Percentiles rank a stretch among this genome's conserved stretches.
Evolutionary conservation across 2,797 vertebrate genomes (phyloP).

Genomic region (Peromyscus nudipes): DNA sequence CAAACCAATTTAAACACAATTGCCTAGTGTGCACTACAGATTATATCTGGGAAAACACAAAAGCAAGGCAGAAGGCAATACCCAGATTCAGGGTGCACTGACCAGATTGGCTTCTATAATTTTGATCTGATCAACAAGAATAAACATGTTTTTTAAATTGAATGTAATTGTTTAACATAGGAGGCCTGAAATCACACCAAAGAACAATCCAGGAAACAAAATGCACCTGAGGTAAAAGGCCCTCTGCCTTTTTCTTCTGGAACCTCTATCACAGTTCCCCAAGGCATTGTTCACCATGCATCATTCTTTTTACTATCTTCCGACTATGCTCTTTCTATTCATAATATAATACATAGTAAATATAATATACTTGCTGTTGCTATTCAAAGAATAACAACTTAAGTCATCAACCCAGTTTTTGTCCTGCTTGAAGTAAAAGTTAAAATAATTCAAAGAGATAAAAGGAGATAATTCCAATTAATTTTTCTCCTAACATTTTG

Average conservation of each 20-base stretch:
- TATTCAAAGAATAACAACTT: not conserved
- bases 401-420: not conserved
- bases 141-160: not conserved
- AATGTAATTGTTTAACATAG: not conserved
- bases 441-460: not conserved
- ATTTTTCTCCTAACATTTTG: not conserved
- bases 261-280: not conserved
- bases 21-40: not conserved
- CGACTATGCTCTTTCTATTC: not conserved
- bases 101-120: not conserved
- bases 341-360: not conserved
- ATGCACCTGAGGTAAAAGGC: not conserved
- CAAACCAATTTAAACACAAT: not conserved
- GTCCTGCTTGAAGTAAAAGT: not conserved
- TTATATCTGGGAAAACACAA: not conserved
- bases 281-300: not conserved
- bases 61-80: not conserved
- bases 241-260: not conserved
- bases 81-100: not conserved
- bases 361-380: not conserved
- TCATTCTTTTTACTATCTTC: not conserved
- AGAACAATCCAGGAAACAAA: not conserved
- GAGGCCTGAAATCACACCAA: not conserved
- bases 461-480: not conserved
- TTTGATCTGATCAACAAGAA: not conserved